Evolutionary conservation across 2,113 vertebrate genomes (phyloP).

Genomic region (Pachyramphus minor): DNA sequence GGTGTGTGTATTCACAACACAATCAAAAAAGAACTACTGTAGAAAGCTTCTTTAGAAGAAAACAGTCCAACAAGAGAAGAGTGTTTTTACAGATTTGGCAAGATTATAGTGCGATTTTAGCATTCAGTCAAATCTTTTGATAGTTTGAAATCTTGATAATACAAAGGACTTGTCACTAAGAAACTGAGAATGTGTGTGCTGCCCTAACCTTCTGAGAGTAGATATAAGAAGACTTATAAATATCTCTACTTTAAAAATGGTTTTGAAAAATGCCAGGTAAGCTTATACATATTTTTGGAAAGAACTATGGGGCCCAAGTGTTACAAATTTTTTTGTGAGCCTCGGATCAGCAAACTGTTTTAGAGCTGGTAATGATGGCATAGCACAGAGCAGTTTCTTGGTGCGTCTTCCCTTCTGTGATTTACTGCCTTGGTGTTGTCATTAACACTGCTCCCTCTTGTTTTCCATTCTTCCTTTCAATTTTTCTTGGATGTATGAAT

Average conservation of each 20-base stretch:
- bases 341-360: neutral
- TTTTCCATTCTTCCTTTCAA: neutral
- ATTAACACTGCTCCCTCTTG: neutral
- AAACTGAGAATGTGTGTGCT: neutral
- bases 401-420: neutral
- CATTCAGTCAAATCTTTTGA: neutral
- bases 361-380: neutral
- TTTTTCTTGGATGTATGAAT: neutral
- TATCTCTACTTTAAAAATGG: neutral
- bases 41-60: neutral
- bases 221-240: neutral
- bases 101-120: neutral
- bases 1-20: neutral
- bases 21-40: neutral
- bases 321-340: neutral
- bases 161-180: neutral
- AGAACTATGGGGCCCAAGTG: neutral
- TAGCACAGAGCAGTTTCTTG: neutral
- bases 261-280: neutral
- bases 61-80: neutral
- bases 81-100: neutral
- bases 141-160: neutral
- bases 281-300: neutral
- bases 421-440: neutral
- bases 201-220: neutral